Percentiles rank a stretch among this genome's conserved stretches.
phyloP scores from a whole-genome alignment of 2,113 vertebrate genomes.

The Montifringilla adamsi region DNA sequence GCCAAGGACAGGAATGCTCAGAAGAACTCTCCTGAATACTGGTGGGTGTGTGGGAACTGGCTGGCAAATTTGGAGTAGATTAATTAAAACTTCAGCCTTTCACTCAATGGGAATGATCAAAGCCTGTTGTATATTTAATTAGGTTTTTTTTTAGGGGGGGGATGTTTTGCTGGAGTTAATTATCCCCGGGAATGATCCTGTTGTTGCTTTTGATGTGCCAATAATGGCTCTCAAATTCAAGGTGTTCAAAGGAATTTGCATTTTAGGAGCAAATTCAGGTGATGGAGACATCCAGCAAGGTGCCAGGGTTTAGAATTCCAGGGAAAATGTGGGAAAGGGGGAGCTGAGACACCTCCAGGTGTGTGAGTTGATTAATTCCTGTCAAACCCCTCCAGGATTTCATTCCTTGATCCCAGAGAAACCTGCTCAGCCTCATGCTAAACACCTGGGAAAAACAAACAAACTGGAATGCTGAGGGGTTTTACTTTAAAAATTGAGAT shows the following conservation, averaged over 20 bases:
- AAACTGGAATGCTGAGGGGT: background rate
- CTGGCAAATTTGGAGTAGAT: background rate
- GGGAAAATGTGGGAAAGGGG: background rate
- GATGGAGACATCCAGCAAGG: background rate
- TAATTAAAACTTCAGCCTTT: background rate
- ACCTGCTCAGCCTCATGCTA: background rate
- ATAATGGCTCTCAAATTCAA: background rate
- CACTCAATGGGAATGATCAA: background rate
- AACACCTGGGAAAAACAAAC: background rate
- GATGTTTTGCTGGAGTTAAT: background rate
- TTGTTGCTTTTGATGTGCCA: background rate
- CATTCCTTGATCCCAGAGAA: background rate
- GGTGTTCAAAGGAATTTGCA: background rate
- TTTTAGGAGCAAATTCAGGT: background rate
- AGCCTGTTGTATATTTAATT: background rate
- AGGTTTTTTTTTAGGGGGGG: background rate
- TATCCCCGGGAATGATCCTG: background rate
- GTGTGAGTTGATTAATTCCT: background rate
- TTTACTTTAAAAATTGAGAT: background rate
- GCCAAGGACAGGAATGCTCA: conserved; percentile 61
- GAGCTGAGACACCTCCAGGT: background rate
- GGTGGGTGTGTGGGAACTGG: conserved; percentile 57
- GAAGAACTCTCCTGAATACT: conserved; percentile 67
- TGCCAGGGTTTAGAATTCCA: background rate
- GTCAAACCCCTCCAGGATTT: background rate